A percentile compares a stretch with the other conserved stretches of the same genome.
Conservation (phyloP, 2,113 vertebrate genomes). For the Morone saxatilis region DNA sequence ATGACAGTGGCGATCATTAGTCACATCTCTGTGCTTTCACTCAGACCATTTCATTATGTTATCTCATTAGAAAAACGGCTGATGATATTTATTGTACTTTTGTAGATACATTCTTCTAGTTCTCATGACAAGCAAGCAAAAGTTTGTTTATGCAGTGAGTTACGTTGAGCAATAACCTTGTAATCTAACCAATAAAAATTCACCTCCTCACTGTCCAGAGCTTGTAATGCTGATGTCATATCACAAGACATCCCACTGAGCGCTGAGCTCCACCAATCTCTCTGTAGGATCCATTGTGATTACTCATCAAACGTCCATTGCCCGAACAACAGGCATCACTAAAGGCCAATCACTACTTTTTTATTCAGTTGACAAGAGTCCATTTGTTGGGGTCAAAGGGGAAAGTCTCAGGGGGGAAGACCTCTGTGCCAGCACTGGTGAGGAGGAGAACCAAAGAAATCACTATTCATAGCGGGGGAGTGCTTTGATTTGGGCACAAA, state of each 20-base stretch:
- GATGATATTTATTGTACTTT: neutral
- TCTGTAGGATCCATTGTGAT: slow-evolving; percentile 46
- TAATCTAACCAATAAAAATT: neutral
- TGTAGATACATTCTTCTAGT: neutral
- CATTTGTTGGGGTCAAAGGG: slow-evolving; percentile 84
- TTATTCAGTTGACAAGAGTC: slow-evolving; percentile 78
- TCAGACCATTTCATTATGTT: neutral
- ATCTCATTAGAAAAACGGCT: slow-evolving; percentile 6
- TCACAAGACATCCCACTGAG: slow-evolving; percentile 35
- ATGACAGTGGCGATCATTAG: slow-evolving; percentile 10
- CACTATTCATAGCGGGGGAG: slow-evolving; percentile 71
- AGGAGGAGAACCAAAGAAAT: slow-evolving; percentile 62
- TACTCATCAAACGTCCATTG: slow-evolving; percentile 51
- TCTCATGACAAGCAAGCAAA: neutral
- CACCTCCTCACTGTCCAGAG: slow-evolving; percentile 4
- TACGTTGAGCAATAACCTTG: neutral
- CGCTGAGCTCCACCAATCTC: slow-evolving; percentile 19
- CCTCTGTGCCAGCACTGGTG: slow-evolving; percentile 65
- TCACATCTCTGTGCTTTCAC: neutral
- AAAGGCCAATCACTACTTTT: slow-evolving; percentile 76
- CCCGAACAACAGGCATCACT: slow-evolving; percentile 71
- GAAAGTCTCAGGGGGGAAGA: slow-evolving; percentile 76
- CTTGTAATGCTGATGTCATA: slow-evolving; percentile 18
- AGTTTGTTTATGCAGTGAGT: neutral
- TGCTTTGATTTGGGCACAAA: slow-evolving; percentile 80